Evolutionary conservation across 2,797 vertebrate species (phyloP), one percentile per base, ranked within the genome.

Genomic region (Takifugu ocellatus): DNA sequence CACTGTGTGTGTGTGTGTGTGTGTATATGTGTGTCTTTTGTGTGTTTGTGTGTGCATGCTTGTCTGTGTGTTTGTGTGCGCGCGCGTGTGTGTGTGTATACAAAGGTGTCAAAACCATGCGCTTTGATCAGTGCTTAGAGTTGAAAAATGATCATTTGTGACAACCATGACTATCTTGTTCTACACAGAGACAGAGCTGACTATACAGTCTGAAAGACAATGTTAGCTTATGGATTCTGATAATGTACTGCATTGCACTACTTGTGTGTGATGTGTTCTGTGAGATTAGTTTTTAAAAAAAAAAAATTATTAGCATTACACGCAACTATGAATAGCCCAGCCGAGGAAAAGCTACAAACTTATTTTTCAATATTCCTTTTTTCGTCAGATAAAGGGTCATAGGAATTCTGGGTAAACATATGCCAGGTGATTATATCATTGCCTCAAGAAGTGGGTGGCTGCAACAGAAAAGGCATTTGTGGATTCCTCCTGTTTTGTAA

Each of bases 131-230:
- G 60, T 51, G 55, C 29, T 65, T 57, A 69, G 59, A 52, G 50
- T 33, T 56, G 44, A n/a, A 55, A 27, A 26, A 68, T 63, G 63
- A 84, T 79, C 44, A 45, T 21, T 51, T 42, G 56, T 75, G 83
- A 84, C 78, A 82, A 66, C 70, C 78, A 66, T 77, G 77, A 78
- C 79, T 81, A 84, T 87, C 78, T 77, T 27, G 61, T 64, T 71
- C 74, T 66, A 51, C 45, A 44, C 70, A 75, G 71, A 77, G 66
- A 54, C 62, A 3, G n/a, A 51, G 61, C 59, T 59, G 48, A 62
- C 51, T 39, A 25, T 48, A 48, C 21, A 48, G 36, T 39, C 11
- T 25, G 6, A 10, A 48, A 48, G 17, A 48, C 46, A 48, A 25
- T 48, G 47, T 49, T 49, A 49, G 47, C 15, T 15, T 16, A 49